Evolutionary conservation across 2,888 invertebrate species (phyloP), one percentile per base, ranked within the genome.

Genomic region (Clitarchus hookeri): DNA sequence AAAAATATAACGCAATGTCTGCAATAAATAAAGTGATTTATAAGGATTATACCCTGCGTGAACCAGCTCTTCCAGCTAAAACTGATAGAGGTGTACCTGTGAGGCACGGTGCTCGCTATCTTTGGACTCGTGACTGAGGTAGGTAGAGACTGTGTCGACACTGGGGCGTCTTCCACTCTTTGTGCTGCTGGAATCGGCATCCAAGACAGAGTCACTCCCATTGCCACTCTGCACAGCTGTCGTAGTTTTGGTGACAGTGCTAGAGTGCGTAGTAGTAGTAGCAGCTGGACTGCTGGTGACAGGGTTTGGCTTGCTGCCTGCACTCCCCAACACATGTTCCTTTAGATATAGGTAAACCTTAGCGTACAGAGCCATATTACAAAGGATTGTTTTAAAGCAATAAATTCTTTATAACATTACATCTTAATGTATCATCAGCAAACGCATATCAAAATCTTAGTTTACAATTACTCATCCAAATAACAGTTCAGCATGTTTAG

Each of bases 141-240:
- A 97, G 0, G 97, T 97, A 87, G 97, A 97, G 53, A 97, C 96
- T 19, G 97, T 97, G 91, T 97, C 97, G 80, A 97, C 95, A 91
- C 97, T 97, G 86, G 97, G 97, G 27, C 97, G 92, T 23, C 97
- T 93, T 83, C 95, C 95, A 85, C 96, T 96, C 89, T 96, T 95
- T 84, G 95, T 95, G 90, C 96, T 96, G 90, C 95, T 95, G 86
- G 95, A 94, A 90, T 95, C 95, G 0, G 93, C 93, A 91, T 95
- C 95, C 78, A 95, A 91, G 54, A 93, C 91, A 25, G 91, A 90
- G 85, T 86, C 87, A 44, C 54, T 87, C n/a, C 65, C 65, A n/a
- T 3, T n/a, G 27, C 86, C 79, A 44, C 54, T 84, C 26, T 54
- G 26, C 16, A 65, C 36, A 12, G 36, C 54, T 11, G 48, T 53